Evolutionary conservation across 2,113 vertebrate species (phyloP).

Genomic region (Chloroceryle aenea): DNA sequence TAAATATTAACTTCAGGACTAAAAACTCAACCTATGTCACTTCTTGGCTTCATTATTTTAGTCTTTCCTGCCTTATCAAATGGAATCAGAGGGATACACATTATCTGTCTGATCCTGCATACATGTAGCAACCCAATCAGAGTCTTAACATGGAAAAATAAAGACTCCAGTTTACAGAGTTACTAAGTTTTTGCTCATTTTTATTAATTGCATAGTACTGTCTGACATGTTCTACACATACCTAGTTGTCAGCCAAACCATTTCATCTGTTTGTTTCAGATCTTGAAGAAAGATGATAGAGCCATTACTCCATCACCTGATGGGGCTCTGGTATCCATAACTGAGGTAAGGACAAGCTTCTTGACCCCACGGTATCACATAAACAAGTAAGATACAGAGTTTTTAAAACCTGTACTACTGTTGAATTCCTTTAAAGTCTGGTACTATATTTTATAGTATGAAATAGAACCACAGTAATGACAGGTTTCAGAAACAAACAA

Average conservation of each 20-base stretch:
- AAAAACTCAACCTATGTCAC: neutral
- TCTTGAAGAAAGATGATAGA: slow-evolving; percentile 75
- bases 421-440: neutral
- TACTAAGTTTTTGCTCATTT: neutral
- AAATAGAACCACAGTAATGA: neutral
- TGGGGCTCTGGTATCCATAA: slow-evolving; percentile 45
- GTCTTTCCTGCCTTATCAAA: neutral
- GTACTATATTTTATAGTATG: neutral
- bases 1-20: neutral
- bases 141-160: neutral
- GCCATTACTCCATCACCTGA: slow-evolving; percentile 8
- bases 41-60: neutral
- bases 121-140: neutral
- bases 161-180: neutral
- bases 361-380: neutral
- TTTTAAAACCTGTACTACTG: neutral
- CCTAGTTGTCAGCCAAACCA: neutral
- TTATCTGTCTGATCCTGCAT: neutral
- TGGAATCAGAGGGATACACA: neutral
- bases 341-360: slow-evolving; percentile 68
- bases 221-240: neutral
- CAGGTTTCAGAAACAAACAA: neutral
- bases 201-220: neutral
- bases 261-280: slow-evolving; percentile 53
- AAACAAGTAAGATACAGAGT: neutral